Evolutionary conservation across 2,888 invertebrate genomes (phyloP), one percentile per base, ranked within the genome.

Genomic region (Arrhopalites spinosus): DNA sequence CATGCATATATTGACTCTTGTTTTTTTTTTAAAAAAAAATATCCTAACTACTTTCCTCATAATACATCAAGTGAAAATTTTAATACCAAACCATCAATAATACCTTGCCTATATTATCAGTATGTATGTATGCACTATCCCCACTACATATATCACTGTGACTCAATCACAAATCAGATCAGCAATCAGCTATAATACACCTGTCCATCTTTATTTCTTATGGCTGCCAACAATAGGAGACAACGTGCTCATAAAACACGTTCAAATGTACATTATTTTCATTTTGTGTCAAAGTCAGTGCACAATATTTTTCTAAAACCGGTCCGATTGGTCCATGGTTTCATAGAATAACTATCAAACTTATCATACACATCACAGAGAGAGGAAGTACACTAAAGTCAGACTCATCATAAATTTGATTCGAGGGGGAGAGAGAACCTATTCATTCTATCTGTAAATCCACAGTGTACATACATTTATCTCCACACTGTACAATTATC

Each of bases 351-450:
- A 7, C 7, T 15, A 45, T 15, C 7, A 45, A 11, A 45, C 15
- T 45, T 45, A 45, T 45, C 13, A 17, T 56, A 56, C 17, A n/a
- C 23, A n/a, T 20, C 1, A n/a, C 53, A 56, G 8, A 23, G 20
- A 23, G 53, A 56, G 53, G 53, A 56, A 56, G 53, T 56, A n/a
- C n/a, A n/a, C n/a, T n/a, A 20, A 56, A 56, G 20, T 56, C 53
- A 56, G 15, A n/a, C 59, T 8, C 59, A 59, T 59, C 20, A 23
- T 59, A 59, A 59, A 59, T 59, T 25, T 59, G 59, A 59, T 59
- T 25, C 25, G 27, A 59, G n/a, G n/a, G n/a, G n/a, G n/a, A n/a
- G n/a, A n/a, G n/a, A n/a, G n/a, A 27, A 1, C 59, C 59, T 15
- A 36, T 36, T 36, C 36, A 36, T 7, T 11, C n/a, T n/a, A n/a